Conservation (phyloP, 2,888 invertebrate genomes). For the Rhabditoides inermis region DNA sequence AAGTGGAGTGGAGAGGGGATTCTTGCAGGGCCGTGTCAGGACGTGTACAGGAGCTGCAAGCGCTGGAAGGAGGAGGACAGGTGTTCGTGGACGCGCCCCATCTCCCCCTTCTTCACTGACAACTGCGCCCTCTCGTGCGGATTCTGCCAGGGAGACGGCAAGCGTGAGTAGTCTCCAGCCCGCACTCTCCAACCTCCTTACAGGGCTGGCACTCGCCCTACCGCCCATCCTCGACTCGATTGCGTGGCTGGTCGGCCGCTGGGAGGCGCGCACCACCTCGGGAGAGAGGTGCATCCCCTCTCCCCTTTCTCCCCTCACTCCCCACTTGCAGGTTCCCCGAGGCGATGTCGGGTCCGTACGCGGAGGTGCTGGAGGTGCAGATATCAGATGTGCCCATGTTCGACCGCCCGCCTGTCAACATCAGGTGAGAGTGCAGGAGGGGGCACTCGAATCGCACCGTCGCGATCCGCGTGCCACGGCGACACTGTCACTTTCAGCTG, state of each 20-base stretch:
- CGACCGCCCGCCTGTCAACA: conserved; percentile 48
- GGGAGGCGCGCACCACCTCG: conserved; percentile 37
- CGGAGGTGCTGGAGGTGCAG: conserved; percentile 37
- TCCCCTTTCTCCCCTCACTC: not conserved
- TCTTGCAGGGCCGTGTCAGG: conserved; percentile 46
- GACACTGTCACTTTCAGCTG: too few relatives aligned
- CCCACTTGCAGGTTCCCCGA: conserved; percentile 33
- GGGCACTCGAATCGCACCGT: too few relatives aligned
- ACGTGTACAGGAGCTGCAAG: conserved; percentile 43
- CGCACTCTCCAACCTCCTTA: conserved; percentile 1
- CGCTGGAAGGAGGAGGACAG: conserved; percentile 45
- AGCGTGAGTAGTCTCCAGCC: conserved; percentile 21
- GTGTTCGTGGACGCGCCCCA: conserved; percentile 39
- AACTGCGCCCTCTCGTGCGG: conserved; percentile 46
- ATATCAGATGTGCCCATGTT: conserved; percentile 43
- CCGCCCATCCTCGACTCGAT: conserved; percentile 47
- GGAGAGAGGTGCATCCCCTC: conserved; percentile 9
- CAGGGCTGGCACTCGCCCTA: conserved; percentile 36
- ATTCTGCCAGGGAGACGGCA: conserved; percentile 28
- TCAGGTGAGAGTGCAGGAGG: conserved; percentile 38
- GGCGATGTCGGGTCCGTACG: conserved; percentile 33
- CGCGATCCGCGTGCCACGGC: too few relatives aligned
- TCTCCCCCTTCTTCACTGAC: conserved; percentile 45
- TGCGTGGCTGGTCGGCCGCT: conserved; percentile 45
- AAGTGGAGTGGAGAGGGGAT: not conserved